A percentile compares a stretch with the other conserved stretches of the same genome.
Evolutionary conservation across 2,797 vertebrate species (phyloP).

Genomic region (Kryptolebias ocellatus): DNA sequence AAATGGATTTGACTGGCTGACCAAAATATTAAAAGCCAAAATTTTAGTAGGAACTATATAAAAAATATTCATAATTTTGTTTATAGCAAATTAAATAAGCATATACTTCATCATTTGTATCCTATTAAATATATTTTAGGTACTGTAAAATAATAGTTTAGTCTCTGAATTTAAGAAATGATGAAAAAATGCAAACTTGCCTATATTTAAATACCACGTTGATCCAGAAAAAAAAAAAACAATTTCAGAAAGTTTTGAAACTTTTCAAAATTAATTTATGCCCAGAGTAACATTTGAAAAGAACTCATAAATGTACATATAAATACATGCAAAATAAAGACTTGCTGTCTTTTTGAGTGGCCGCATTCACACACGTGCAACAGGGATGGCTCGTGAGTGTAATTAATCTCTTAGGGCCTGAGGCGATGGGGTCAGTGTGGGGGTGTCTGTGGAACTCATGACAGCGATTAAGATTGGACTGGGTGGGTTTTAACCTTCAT

Average conservation of each 20-base stretch:
- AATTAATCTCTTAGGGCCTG: slow-evolving; percentile 59
- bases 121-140: no score
- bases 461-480: slow-evolving; percentile 64
- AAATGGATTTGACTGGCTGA: not conserved
- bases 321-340: not conserved
- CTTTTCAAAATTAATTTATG: no score
- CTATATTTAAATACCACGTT: no score
- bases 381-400: slow-evolving; percentile 15
- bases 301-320: slow-evolving; percentile 6
- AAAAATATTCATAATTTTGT: not conserved
- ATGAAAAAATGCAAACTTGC: no score
- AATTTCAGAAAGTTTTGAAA: no score
- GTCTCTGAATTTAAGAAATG: no score
- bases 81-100: not conserved
- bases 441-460: slow-evolving; percentile 61
- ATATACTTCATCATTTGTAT: not conserved
- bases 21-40: not conserved
- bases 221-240: no score
- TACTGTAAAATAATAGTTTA: no score
- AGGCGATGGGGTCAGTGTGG: slow-evolving; percentile 58
- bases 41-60: not conserved
- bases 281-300: no score
- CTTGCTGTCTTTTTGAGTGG: not conserved
- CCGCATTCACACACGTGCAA: not conserved
- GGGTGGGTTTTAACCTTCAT: slow-evolving; percentile 62